These are phyloP conservation scores for Pegea sp. DNA, from an alignment of 23 tunicate genomes.

Conservation along the genomic window DNA sequence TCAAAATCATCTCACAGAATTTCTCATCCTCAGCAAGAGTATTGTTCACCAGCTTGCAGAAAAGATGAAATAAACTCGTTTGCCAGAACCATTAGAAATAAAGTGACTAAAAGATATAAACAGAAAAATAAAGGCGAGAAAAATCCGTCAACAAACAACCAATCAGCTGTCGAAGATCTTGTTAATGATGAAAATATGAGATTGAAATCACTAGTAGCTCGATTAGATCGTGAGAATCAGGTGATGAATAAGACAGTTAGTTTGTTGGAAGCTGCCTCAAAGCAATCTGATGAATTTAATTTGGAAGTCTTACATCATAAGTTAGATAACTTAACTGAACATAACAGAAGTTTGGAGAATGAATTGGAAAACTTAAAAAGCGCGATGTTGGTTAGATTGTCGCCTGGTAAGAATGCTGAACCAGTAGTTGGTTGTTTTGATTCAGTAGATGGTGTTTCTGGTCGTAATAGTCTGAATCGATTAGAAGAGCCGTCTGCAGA, in stretches of 20 bases:
- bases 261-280: no score
- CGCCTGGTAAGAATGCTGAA: no score
- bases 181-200: constrained; percentile 56
- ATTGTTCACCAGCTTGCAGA: constrained; percentile 41
- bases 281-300: constrained; percentile 13
- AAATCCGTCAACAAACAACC: background rate
- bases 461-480: no score
- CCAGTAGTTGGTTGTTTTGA: no score
- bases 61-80: constrained; percentile 50
- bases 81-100: constrained; percentile 62
- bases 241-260: no score
- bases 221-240: background rate
- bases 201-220: background rate
- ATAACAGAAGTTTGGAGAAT: constrained; percentile 22
- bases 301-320: constrained; percentile 10
- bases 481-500: no score
- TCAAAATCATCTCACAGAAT: constrained; percentile 25
- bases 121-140: constrained; percentile 6
- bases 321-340: constrained; percentile 23
- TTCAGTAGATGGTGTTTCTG: no score
- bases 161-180: constrained; percentile 6
- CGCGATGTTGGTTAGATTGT: no score
- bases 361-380: constrained; percentile 49
- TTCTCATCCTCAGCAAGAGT: constrained; percentile 72
- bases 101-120: constrained; percentile 74